These are phyloP conservation scores for Pachydiplax longipennis DNA, from an alignment of 2,888 invertebrate species.

Conservation along the genomic window DNA sequence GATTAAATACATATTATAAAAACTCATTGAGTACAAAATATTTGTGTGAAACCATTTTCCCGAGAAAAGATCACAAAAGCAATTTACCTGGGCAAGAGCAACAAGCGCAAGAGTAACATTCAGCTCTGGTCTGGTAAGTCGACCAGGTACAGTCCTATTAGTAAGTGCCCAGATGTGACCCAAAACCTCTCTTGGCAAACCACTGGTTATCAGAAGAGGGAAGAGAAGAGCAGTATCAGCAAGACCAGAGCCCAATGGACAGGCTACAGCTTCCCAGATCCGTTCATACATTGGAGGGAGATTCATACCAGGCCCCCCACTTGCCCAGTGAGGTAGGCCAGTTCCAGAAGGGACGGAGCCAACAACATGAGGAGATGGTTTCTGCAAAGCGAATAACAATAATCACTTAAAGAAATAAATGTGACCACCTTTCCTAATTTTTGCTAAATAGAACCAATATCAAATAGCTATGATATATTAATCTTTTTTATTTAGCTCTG, in stretches of 20 bases:
- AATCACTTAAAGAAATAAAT: neutral
- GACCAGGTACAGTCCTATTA: slow-evolving; percentile 61
- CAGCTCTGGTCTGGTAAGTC: slow-evolving; percentile 61
- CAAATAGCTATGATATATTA: too few relatives aligned
- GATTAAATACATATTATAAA: too few relatives aligned
- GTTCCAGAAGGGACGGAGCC: neutral
- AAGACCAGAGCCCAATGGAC: slow-evolving; percentile 54
- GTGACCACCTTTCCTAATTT: too few relatives aligned
- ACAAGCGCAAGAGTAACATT: slow-evolving; percentile 62
- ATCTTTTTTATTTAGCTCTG: too few relatives aligned
- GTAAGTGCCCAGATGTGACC: slow-evolving; percentile 63
- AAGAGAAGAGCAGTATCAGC: slow-evolving; percentile 61
- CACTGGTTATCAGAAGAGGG: slow-evolving; percentile 61
- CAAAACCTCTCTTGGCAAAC: slow-evolving; percentile 60
- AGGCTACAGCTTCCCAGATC: slow-evolving; percentile 60
- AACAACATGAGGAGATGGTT: neutral
- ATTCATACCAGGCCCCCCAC: slow-evolving; percentile 47
- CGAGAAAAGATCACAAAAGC: too few relatives aligned
- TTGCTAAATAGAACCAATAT: too few relatives aligned
- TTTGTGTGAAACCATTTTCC: too few relatives aligned
- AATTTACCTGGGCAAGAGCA: slow-evolving; percentile 60
- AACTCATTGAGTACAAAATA: too few relatives aligned
- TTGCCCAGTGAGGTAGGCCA: slow-evolving; percentile 4
- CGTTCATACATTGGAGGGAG: slow-evolving; percentile 59
- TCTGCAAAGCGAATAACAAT: neutral